phyloP scores from a whole-genome alignment of 2,113 vertebrate species.

The Aldabrachelys gigantea region DNA sequence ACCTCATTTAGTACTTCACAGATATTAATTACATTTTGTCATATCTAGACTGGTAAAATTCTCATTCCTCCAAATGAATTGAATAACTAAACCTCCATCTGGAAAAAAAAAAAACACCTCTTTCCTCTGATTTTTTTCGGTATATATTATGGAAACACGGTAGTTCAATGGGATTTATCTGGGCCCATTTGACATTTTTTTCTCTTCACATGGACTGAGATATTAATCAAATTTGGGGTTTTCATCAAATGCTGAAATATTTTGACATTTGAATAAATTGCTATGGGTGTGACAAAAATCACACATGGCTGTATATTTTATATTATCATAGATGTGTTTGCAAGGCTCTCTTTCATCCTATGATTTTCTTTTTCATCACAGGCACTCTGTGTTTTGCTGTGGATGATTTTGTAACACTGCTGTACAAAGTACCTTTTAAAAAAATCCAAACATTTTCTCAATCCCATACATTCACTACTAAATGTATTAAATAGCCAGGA shows the following conservation, averaged over 20 bases:
- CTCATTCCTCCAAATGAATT: conserved; percentile 61
- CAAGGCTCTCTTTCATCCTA: not conserved
- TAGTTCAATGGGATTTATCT: conserved; percentile 58
- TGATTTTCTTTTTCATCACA: not conserved
- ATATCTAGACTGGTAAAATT: conserved; percentile 61
- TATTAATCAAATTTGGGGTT: conserved; percentile 39
- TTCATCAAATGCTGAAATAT: conserved; percentile 55
- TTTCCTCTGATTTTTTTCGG: conserved; percentile 40
- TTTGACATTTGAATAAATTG: conserved; percentile 58
- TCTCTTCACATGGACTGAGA: conserved; percentile 37
- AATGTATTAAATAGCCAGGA: not conserved
- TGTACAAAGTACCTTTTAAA: not conserved
- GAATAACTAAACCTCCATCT: conserved; percentile 47
- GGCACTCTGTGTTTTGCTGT: not conserved
- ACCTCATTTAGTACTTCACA: conserved; percentile 56
- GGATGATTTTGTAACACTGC: not conserved
- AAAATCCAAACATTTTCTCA: conserved; percentile 23
- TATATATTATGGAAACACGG: conserved; percentile 54
- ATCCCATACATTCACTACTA: not conserved
- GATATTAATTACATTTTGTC: conserved; percentile 62
- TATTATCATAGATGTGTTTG: not conserved
- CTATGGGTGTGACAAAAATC: conserved; percentile 32
- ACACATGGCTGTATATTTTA: conserved; percentile 5
- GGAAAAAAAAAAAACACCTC: not conserved
- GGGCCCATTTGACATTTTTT: conserved; percentile 53